phyloP scores from a whole-genome alignment of 2,888 invertebrate genomes.

The Salticus scenicus region DNA sequence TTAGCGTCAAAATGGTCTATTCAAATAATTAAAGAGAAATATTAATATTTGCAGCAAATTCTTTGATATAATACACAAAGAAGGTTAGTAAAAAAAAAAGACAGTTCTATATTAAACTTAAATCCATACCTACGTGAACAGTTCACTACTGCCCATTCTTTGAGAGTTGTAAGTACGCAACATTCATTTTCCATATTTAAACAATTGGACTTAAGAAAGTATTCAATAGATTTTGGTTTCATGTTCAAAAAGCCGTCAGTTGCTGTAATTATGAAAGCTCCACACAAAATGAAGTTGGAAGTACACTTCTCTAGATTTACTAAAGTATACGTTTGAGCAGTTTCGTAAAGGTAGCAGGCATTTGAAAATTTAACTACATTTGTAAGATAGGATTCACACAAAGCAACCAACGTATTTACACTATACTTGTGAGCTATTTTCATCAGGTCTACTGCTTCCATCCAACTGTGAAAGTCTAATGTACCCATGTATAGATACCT shows the following conservation, averaged over 20 bases:
- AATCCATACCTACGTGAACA: conserved; percentile 42
- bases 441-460: conserved; percentile 16
- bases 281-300: conserved; percentile 20
- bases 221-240: conserved; percentile 13
- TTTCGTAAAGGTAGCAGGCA: conserved; percentile 27
- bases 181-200: conserved; percentile 52
- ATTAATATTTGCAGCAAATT: no score
- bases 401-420: conserved; percentile 20
- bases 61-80: no score
- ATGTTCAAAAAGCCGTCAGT: conserved; percentile 45
- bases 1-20: no score
- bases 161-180: conserved; percentile 19
- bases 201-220: not conserved
- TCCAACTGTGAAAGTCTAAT: conserved; percentile 28
- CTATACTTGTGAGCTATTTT: conserved; percentile 42
- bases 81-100: no score
- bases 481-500: conserved; percentile 50
- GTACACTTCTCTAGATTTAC: not conserved
- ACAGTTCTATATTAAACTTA: no score
- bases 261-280: conserved; percentile 27
- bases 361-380: conserved; percentile 15
- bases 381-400: conserved; percentile 23
- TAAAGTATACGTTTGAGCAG: conserved; percentile 30
- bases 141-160: conserved; percentile 44
- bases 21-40: no score